These are phyloP conservation scores for Ceratotherium simum DNA, from an alignment of 2,113 vertebrate species.

Conservation along the genomic window DNA sequence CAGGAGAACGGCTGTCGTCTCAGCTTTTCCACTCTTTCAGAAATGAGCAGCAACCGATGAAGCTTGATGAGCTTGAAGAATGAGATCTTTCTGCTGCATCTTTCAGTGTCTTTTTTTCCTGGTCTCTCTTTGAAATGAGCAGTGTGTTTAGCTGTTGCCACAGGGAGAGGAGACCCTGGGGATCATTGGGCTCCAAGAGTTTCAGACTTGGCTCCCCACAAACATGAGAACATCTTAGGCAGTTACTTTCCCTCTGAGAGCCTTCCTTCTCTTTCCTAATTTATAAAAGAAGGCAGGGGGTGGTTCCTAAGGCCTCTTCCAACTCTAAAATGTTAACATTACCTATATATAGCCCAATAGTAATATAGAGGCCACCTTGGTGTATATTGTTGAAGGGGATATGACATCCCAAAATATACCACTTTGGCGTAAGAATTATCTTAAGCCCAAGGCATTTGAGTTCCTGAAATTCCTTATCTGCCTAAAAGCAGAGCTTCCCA, in stretches of 20 bases:
- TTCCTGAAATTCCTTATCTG: background rate
- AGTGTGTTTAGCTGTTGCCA: background rate
- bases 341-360: background rate
- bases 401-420: background rate
- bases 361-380: background rate
- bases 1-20: background rate
- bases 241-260: background rate
- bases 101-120: background rate
- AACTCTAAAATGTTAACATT: background rate
- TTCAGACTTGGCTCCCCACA: background rate
- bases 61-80: background rate
- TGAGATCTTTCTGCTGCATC: background rate
- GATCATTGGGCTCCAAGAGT: accelerated
- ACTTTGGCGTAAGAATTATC: background rate
- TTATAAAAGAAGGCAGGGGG: background rate
- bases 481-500: background rate
- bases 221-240: background rate
- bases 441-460: background rate
- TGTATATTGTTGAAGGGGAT: background rate
- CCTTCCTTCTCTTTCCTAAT: background rate
- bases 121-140: background rate
- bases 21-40: background rate
- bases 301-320: background rate
- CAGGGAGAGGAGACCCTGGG: background rate
- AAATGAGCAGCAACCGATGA: conserved; percentile 42